phyloP scores from a whole-genome alignment of 2,888 invertebrate genomes.

The Acronicta psi region DNA sequence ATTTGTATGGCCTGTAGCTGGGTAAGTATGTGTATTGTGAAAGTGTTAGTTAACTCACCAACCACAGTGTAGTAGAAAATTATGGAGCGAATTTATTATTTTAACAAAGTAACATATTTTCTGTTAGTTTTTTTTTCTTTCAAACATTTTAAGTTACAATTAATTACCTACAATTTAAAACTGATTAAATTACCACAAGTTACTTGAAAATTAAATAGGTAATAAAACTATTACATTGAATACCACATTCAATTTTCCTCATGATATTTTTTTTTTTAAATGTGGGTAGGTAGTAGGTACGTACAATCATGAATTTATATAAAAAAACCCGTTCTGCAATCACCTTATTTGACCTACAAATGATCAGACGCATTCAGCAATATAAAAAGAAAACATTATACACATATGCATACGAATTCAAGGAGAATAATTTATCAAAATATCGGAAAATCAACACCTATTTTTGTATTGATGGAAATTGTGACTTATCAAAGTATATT shows the following conservation, averaged over 20 bases:
- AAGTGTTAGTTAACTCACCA: too few relatives aligned
- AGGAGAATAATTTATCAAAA: conserved; percentile 23
- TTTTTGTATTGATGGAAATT: conserved; percentile 4
- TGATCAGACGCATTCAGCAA: conserved; percentile 3
- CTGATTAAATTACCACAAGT: too few relatives aligned
- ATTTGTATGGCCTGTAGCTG: too few relatives aligned
- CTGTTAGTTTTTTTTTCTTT: too few relatives aligned
- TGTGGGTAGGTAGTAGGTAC: conserved; percentile 34
- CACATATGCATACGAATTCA: conserved; percentile 32
- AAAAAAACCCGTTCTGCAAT: conserved; percentile 30
- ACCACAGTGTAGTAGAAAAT: too few relatives aligned
- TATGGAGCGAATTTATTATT: too few relatives aligned
- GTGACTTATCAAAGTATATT: neutral
- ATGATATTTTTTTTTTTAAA: too few relatives aligned
- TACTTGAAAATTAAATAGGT: too few relatives aligned
- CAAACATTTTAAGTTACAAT: too few relatives aligned
- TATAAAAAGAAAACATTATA: conserved; percentile 20
- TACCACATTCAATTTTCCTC: conserved; percentile 15
- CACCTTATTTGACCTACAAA: conserved; percentile 11
- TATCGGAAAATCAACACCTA: conserved; percentile 23
- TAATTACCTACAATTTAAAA: too few relatives aligned
- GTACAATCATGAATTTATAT: neutral
- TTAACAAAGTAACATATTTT: too few relatives aligned
- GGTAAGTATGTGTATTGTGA: too few relatives aligned
- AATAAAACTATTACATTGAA: neutral